Evolutionary conservation across 1,140 invertebrate genomes (phyloP), one percentile per base, ranked within the genome.

Genomic region (Cecropterus lyciades): DNA sequence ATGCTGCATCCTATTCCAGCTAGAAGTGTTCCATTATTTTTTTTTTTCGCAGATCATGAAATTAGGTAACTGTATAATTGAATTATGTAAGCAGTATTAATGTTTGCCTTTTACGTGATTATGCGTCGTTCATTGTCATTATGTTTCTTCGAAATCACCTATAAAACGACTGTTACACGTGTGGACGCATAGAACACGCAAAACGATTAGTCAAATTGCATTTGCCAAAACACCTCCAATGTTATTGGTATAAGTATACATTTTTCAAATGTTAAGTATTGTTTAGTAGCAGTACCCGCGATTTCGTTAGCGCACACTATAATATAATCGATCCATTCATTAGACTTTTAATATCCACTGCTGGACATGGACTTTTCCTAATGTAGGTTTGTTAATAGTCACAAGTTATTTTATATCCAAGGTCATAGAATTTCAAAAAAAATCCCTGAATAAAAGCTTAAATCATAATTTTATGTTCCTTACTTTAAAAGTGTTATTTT

Each of bases 121-220:
- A 46, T 46, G 7, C 7, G 27, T 30, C 27, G 27, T 2, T 3
- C 15, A 16, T 17, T 17, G 7, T 16, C 43, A 46, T 17, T 1
- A 46, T 46, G 15, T 51, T 51, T 51, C 48, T 13, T n/a, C 24
- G 48, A 51, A 51, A 24, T 51, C 13, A 24, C 48, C 20, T 51
- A 51, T 27, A 51, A 49, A 51, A 24, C 48, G 30, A 30, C 27
- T 30, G 33, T 37, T 51, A 51, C 24, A 30, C 24, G 33, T 11
- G 48, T 51, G 20, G 20, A 16, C 5, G 46, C 20, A 30, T 0
- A 30, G 27, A 30, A 8, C 27, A 30, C 27, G 27, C 24, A 24
- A 30, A 14, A 51, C 13, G 27, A 51, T 51, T 51, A 51, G 20
- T 9, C 48, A 27, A 51, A 51, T 51, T 14, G 48, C 48, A 51